phyloP scores from a whole-genome alignment of 2,888 invertebrate species.

The Machimus atricapillus region DNA sequence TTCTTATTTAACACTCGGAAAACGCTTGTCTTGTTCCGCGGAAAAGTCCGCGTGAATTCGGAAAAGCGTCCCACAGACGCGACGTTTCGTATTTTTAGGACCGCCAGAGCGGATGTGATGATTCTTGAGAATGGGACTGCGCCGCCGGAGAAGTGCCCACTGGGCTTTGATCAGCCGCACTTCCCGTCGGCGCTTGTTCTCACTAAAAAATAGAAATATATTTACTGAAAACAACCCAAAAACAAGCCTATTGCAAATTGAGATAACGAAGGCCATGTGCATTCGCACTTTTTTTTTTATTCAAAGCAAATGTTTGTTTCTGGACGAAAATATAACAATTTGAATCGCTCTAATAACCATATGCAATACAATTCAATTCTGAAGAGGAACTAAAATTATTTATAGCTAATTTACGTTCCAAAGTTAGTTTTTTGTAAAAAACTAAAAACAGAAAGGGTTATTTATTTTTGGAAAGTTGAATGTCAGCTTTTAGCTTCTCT shows the following conservation, averaged over 20 bases:
- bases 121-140: not conserved
- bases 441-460: no score
- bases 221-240: not conserved
- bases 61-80: not conserved
- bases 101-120: not conserved
- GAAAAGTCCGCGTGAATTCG: not conserved
- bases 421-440: no score
- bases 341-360: no score
- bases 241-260: not conserved
- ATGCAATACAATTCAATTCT: no score
- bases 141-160: not conserved
- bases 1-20: not conserved
- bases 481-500: no score
- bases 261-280: not conserved
- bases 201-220: not conserved
- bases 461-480: no score
- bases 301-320: slow-evolving; percentile 45
- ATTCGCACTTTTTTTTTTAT: slow-evolving; percentile 39
- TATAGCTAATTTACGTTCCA: no score
- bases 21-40: not conserved
- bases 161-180: not conserved
- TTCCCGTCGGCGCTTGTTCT: not conserved
- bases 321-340: no score
- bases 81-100: slow-evolving; percentile 18
- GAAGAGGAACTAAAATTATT: no score